Conservation (phyloP, 2,113 vertebrate species). For the Pithys albifrons region DNA sequence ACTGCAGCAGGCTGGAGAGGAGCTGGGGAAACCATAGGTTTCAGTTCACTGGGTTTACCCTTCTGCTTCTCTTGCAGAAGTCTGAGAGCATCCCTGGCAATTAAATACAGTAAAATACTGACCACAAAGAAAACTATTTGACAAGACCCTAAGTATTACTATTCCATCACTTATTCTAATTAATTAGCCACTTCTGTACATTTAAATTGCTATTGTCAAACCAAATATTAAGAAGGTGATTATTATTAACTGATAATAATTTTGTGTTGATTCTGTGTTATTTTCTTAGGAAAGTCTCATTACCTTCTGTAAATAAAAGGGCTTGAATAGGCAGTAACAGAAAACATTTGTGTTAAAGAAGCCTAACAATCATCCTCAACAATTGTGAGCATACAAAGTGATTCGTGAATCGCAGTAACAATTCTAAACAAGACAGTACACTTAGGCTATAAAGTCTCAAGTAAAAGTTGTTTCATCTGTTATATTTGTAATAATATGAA, state of each 20-base stretch:
- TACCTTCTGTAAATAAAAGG: background rate
- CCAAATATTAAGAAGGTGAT: background rate
- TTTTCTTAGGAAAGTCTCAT: background rate
- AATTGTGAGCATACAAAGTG: background rate
- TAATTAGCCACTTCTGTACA: background rate
- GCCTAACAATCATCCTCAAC: background rate
- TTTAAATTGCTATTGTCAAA: background rate
- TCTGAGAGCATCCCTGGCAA: conserved; percentile 87
- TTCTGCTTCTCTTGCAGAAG: conserved; percentile 79
- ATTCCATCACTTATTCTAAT: background rate
- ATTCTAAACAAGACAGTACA: background rate
- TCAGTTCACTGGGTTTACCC: conserved; percentile 49
- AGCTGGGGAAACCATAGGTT: conserved; percentile 29
- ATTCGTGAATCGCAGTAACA: background rate
- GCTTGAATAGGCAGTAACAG: background rate
- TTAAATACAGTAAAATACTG: background rate
- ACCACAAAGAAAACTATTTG: background rate
- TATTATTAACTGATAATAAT: background rate
- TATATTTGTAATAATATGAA: background rate
- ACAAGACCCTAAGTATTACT: background rate
- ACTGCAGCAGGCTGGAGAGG: conserved; percentile 14
- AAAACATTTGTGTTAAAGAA: background rate
- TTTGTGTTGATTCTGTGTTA: background rate
- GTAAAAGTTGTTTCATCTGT: background rate
- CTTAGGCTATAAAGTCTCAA: background rate